A percentile compares a stretch with the other conserved stretches of the same genome.
Conservation (phyloP, 2,113 vertebrate genomes). For the Struthio camelus region DNA sequence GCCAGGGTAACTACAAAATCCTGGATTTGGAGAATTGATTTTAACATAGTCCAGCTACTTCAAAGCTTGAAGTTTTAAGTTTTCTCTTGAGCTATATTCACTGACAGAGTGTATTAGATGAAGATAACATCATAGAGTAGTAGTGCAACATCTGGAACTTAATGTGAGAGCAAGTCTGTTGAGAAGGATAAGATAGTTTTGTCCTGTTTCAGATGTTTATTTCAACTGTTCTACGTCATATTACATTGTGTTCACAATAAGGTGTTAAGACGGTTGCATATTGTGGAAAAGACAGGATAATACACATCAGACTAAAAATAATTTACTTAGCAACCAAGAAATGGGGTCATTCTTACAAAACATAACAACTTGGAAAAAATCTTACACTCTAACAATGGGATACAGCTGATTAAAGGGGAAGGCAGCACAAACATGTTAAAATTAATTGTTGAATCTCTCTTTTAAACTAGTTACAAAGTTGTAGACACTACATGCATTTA, state of each 20-base stretch:
- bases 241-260: neutral
- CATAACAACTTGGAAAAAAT: neutral
- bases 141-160: neutral
- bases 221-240: neutral
- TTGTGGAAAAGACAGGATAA: neutral
- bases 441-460: neutral
- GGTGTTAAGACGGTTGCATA: neutral
- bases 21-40: neutral
- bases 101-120: neutral
- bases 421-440: accelerated
- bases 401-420: neutral
- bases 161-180: neutral
- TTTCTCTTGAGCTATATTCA: neutral
- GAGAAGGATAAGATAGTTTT: neutral
- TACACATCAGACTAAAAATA: neutral
- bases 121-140: neutral
- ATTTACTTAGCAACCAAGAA: neutral
- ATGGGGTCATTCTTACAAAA: neutral
- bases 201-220: neutral
- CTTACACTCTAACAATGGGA: neutral
- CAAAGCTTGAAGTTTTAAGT: neutral
- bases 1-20: neutral
- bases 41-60: neutral
- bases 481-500: neutral
- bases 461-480: neutral